Base-by-base conservation (phyloP, 2,888 invertebrate species). In the Nysson spinosus region DNA sequence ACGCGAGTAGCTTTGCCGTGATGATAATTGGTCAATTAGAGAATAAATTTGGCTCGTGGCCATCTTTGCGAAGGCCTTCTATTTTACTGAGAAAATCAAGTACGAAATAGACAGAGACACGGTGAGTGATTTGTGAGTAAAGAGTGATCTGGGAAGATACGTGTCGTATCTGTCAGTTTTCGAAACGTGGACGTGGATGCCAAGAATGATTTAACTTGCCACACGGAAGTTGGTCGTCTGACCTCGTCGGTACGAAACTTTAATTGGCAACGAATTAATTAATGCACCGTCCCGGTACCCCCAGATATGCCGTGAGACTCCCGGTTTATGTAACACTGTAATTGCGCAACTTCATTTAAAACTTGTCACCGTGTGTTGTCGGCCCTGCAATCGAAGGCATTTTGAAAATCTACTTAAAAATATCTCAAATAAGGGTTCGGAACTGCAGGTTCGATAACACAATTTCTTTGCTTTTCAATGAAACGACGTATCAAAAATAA, bases 251-350 rank as follows among this genome's bases (percentile, higher is more conserved):
- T 28, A 47, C 32, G 60, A 35, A 46, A 64, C 62, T 72, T 49
- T 66, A 74, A 72, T 71, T 64, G 62, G 58, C 61, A 52, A 47
- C 47, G 47, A 67, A 57, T 68, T 61, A 62, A 69, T 51, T 55
- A 50, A 39, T 42, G 54, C 50, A 22, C 47, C 24, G 40, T 42
- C 56, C 26, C 34, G 16, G 16, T 43, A 26, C 47, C 11, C 28
- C 17, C 43, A 44, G 22, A n/a, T 2, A 22, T 24, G 20, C 26
- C 12, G 17, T 14, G 40, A 14, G 6, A 4, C 34, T 17, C 7
- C 20, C 32, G 11, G 24, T 63, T 66, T 66, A 56, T 51, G 56
- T 63, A 66, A 63, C 51, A 26, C 32, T 19, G 6, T 55, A 56
- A 66, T 63, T 66, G 47, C 65, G 63, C 63, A 52, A 66, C 24